A percentile compares a stretch with the other conserved stretches of the same genome.
These are phyloP conservation scores for Limnephilus lunatus DNA, from an alignment of 2,888 invertebrate genomes.

Conservation along the genomic window DNA sequence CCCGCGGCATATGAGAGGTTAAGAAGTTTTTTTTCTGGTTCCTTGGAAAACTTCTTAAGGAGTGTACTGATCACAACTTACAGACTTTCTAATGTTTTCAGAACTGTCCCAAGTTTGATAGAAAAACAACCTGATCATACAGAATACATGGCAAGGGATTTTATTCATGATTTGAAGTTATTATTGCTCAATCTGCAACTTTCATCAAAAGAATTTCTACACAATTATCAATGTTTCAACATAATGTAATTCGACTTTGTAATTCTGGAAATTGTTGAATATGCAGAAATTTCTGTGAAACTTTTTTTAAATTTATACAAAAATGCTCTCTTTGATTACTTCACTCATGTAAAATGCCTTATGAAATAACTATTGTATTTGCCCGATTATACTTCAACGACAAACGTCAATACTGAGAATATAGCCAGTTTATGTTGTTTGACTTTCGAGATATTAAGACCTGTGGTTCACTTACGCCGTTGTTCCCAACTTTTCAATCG, in stretches of 20 bases:
- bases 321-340: conserved; percentile 10
- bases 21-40: too few relatives aligned
- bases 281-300: background rate
- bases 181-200: background rate
- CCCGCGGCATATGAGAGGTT: too few relatives aligned
- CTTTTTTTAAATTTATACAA: background rate
- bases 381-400: background rate
- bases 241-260: background rate
- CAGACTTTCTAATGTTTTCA: background rate
- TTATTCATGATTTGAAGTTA: background rate
- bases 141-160: background rate
- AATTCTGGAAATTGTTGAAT: background rate
- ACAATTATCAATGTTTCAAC: background rate
- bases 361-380: background rate
- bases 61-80: background rate
- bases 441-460: background rate
- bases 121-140: background rate
- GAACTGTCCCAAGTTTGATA: background rate
- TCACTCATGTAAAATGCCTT: background rate
- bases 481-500: too few relatives aligned
- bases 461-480: too few relatives aligned
- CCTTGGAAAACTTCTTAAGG: background rate
- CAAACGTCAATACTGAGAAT: background rate
- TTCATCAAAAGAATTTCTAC: background rate
- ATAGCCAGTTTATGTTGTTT: background rate